Evolutionary conservation across 2,888 invertebrate species (phyloP).

Genomic region (Apomyelois bistriatella): DNA sequence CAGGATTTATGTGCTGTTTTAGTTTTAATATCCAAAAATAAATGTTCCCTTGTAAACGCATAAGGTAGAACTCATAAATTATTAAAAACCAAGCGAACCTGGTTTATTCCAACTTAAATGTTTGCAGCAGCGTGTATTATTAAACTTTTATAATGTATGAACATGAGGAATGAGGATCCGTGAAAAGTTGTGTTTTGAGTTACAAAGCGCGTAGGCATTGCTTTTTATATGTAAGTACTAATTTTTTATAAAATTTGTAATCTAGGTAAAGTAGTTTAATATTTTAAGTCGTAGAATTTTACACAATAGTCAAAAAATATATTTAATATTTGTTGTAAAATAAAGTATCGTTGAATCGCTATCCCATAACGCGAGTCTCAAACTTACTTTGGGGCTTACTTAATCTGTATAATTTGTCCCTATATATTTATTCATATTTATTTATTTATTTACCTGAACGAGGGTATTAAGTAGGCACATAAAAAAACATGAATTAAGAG

Average conservation of each 20-base stretch:
- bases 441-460: too few relatives aligned
- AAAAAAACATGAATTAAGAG: too few relatives aligned
- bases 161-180: constrained; percentile 13
- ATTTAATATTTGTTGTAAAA: too few relatives aligned
- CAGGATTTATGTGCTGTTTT: neutral
- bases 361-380: too few relatives aligned
- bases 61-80: constrained; percentile 23
- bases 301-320: too few relatives aligned
- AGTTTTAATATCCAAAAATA: constrained; percentile 5
- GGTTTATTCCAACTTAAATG: constrained; percentile 28
- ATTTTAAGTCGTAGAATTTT: too few relatives aligned
- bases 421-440: too few relatives aligned
- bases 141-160: constrained; percentile 34
- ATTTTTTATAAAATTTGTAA: neutral
- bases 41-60: constrained; percentile 8
- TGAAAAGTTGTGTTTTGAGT: constrained; percentile 14
- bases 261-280: too few relatives aligned
- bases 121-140: constrained; percentile 24
- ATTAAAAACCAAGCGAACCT: constrained; percentile 26
- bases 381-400: too few relatives aligned
- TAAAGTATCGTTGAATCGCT: too few relatives aligned
- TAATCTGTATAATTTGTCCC: too few relatives aligned
- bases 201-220: constrained; percentile 2
- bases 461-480: too few relatives aligned
- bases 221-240: neutral